These are phyloP conservation scores for Drosophila arawakana DNA, from an alignment of 1,140 invertebrate genomes.

Conservation along the genomic window DNA sequence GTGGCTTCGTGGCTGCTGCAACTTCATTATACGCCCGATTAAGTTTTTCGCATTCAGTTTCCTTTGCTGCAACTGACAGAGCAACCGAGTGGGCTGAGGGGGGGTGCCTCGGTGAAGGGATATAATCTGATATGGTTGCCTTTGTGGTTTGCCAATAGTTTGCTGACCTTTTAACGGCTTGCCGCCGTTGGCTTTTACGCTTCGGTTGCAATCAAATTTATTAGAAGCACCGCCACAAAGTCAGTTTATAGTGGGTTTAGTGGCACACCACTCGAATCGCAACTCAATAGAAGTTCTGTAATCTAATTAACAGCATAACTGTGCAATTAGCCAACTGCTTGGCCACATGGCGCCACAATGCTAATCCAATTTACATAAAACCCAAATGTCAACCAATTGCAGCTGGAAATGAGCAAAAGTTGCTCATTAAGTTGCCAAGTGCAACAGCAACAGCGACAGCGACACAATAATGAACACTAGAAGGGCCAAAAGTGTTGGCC, in stretches of 20 bases:
- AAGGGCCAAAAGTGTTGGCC: constrained; percentile 37
- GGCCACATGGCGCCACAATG: constrained; percentile 21
- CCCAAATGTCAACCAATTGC: constrained; percentile 24
- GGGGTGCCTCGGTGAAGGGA: not conserved
- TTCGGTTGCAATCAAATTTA: constrained; percentile 69
- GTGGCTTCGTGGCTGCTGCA: constrained; percentile 27
- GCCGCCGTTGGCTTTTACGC: constrained; percentile 60
- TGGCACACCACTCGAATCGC: not conserved
- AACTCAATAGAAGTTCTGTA: not conserved
- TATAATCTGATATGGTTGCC: constrained; percentile 14
- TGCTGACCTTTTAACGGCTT: constrained; percentile 49
- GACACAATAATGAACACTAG: constrained; percentile 26
- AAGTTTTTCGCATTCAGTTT: constrained; percentile 73
- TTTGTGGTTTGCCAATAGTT: constrained; percentile 12
- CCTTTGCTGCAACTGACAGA: constrained; percentile 13
- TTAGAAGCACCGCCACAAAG: constrained; percentile 42
- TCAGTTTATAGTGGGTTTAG: constrained; percentile 47
- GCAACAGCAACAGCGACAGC: constrained; percentile 7
- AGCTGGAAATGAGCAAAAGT: constrained; percentile 15
- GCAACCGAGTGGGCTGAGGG: not conserved
- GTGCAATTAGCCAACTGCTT: constrained; percentile 53
- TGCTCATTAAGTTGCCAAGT: constrained; percentile 37
- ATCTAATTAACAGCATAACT: constrained; percentile 32
- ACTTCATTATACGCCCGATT: constrained; percentile 65
- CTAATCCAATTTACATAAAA: constrained; percentile 44